phyloP scores from a whole-genome alignment of 2,797 vertebrate species.

The Anguilla obscura region DNA sequence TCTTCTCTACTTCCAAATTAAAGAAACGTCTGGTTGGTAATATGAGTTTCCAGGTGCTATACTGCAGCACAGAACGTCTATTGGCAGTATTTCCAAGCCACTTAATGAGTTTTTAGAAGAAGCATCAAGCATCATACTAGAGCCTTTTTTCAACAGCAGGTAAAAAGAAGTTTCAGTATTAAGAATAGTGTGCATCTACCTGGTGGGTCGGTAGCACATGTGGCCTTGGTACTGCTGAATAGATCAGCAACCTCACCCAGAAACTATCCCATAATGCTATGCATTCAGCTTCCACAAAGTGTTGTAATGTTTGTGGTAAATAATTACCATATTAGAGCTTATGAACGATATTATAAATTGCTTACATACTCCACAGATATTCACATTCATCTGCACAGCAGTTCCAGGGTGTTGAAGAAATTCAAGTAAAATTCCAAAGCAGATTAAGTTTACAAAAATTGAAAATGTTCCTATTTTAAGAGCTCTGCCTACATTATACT shows the following conservation, averaged over 20 bases:
- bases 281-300: neutral
- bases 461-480: no score
- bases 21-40: no score
- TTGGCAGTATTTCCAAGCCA: no score
- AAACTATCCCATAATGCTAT: neutral
- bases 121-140: neutral
- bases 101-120: no score
- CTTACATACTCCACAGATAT: neutral
- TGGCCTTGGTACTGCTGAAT: no score
- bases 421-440: neutral
- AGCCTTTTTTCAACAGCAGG: no score
- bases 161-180: no score
- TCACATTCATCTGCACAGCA: neutral
- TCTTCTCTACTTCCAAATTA: no score
- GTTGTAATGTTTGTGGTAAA: neutral
- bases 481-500: neutral
- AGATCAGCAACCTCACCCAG: neutral
- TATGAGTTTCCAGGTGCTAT: no score
- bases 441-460: neutral
- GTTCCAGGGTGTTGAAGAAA: neutral
- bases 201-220: no score
- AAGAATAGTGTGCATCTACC: no score
- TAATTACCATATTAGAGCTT: neutral
- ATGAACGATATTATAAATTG: neutral
- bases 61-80: no score